A percentile compares a stretch with the other conserved stretches of the same genome.
phyloP scores from a whole-genome alignment of 2,888 invertebrate species.

The Crematogaster levior region DNA sequence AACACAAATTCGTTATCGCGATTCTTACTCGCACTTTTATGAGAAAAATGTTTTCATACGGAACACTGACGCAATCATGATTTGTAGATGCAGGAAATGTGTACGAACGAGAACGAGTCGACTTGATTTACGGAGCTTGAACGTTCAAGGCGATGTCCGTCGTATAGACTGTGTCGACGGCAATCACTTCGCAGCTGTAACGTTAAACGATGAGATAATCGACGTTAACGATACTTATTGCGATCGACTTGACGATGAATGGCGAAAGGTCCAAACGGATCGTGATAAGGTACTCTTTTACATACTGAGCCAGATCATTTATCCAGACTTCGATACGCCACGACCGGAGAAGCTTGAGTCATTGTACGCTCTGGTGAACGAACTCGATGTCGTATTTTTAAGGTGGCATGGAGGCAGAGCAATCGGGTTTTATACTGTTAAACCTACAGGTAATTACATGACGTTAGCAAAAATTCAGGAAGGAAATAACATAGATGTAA shows the following conservation, averaged over 20 bases:
- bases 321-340: constrained; percentile 79
- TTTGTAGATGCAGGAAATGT: constrained; percentile 41
- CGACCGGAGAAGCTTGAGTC: constrained; percentile 75
- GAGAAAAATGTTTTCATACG: background rate
- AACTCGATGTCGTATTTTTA: constrained; percentile 74
- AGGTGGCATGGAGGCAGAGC: constrained; percentile 80
- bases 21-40: background rate
- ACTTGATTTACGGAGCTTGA: constrained; percentile 63
- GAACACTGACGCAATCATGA: background rate
- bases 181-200: constrained; percentile 66
- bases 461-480: background rate
- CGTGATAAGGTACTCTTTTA: constrained; percentile 77
- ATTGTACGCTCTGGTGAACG: constrained; percentile 76
- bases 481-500: background rate
- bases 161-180: constrained; percentile 72
- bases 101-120: background rate
- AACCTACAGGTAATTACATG: constrained; percentile 80
- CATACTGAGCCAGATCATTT: constrained; percentile 79
- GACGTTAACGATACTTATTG: constrained; percentile 47
- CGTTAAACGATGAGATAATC: constrained; percentile 54
- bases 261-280: constrained; percentile 64
- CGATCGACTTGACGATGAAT: constrained; percentile 42
- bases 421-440: constrained; percentile 83
- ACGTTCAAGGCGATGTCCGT: constrained; percentile 65
- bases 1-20: background rate